Evolutionary conservation across 2,113 vertebrate genomes (phyloP).

Genomic region (Crotalus tigris): DNA sequence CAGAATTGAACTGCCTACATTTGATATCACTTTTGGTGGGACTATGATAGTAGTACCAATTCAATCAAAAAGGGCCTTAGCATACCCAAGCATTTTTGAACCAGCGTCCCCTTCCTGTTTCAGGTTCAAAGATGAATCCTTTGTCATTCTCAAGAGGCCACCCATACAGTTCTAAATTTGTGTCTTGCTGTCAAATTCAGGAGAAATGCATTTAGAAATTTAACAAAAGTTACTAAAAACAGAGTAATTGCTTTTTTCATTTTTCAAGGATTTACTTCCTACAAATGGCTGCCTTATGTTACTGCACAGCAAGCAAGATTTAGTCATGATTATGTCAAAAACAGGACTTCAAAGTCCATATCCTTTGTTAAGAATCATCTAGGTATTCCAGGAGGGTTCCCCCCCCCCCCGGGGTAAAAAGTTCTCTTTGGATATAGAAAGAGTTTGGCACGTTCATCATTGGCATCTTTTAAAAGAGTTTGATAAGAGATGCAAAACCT

Average conservation of each 20-base stretch:
- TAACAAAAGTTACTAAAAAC: neutral
- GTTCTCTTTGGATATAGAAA: neutral
- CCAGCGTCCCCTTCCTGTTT: neutral
- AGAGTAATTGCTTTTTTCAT: neutral
- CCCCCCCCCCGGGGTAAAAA: neutral
- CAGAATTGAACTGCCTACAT: fast-evolving
- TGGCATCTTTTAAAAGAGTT: neutral
- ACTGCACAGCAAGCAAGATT: neutral
- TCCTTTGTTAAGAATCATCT: conserved; percentile 1
- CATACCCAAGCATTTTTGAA: neutral
- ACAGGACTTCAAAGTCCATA: neutral
- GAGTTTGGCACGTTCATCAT: conserved; percentile 31
- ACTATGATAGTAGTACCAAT: neutral
- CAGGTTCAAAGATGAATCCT: neutral
- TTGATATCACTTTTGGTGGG: neutral
- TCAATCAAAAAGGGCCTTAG: neutral
- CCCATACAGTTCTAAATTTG: neutral
- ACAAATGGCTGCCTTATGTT: neutral
- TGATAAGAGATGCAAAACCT: neutral
- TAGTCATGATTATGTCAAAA: neutral
- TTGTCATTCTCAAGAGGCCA: neutral
- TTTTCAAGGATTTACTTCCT: neutral
- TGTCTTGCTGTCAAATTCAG: neutral
- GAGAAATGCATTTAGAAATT: neutral
- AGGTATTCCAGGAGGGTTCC: neutral